These are phyloP conservation scores for Microtus ochrogaster DNA, from an alignment of 2,113 vertebrate genomes.

Conservation along the genomic window DNA sequence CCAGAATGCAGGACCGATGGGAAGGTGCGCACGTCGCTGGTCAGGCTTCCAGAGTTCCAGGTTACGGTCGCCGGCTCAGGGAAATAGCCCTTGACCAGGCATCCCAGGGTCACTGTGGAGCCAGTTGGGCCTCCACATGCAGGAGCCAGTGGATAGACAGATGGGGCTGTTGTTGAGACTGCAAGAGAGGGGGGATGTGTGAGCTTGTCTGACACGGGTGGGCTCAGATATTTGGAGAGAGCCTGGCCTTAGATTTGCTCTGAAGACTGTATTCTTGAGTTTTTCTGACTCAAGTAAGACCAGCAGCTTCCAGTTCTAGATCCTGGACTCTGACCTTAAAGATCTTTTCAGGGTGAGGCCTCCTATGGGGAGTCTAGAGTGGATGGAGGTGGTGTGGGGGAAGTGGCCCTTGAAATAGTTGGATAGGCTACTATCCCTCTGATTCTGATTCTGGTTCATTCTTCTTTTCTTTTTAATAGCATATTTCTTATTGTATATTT, in stretches of 20 bases:
- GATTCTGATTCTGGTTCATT: neutral
- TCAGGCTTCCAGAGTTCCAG: constrained; percentile 65
- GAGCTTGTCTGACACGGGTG: neutral
- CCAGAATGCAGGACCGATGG: neutral
- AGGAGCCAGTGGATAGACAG: constrained; percentile 66
- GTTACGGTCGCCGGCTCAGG: constrained; percentile 20
- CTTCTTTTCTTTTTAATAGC: neutral
- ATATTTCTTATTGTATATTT: neutral
- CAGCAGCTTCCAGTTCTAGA: neutral
- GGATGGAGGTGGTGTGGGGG: too few species aligned
- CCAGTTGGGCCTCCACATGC: fast-evolving
- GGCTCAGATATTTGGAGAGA: neutral
- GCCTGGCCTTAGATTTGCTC: neutral
- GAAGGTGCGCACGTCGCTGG: neutral
- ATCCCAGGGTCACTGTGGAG: neutral
- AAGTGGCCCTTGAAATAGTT: neutral
- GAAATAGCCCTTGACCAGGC: constrained; percentile 72
- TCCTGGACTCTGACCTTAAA: too few species aligned
- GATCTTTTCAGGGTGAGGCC: too few species aligned
- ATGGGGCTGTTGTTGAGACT: constrained; percentile 35
- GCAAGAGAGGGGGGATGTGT: neutral
- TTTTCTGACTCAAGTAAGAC: neutral
- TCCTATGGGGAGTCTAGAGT: too few species aligned
- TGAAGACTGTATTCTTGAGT: neutral
- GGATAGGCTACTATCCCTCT: neutral